phyloP scores from a whole-genome alignment of 2,888 invertebrate genomes.

The Idaea biselata region DNA sequence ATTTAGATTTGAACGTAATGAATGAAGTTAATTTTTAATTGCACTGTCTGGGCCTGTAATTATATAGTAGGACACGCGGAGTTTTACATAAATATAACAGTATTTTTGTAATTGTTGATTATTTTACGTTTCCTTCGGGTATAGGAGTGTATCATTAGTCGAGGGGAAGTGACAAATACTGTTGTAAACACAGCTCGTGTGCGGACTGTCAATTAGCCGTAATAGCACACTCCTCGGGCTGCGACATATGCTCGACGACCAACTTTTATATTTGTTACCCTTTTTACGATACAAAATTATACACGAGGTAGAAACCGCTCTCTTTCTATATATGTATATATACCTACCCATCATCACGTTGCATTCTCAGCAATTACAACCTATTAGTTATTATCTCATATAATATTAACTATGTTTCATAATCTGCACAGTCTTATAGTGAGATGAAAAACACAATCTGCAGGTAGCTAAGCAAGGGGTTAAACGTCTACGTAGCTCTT shows the following conservation, averaged over 20 bases:
- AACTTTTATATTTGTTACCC: slow-evolving; percentile 64
- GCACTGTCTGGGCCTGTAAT: neutral
- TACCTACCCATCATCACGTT: slow-evolving; percentile 9
- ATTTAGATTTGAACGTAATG: neutral
- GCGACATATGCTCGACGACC: slow-evolving; percentile 68
- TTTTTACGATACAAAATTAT: slow-evolving; percentile 68
- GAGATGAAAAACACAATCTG: too few species aligned
- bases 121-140: slow-evolving; percentile 42
- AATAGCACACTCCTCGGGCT: slow-evolving; percentile 53
- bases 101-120: slow-evolving; percentile 40
- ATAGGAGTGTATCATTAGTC: slow-evolving; percentile 61
- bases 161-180: slow-evolving; percentile 73
- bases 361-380: neutral
- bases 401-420: neutral
- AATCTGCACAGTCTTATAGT: too few species aligned
- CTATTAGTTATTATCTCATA: neutral
- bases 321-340: slow-evolving; percentile 7
- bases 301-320: slow-evolving; percentile 26
- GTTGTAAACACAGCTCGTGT: slow-evolving; percentile 61
- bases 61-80: slow-evolving; percentile 24
- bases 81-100: slow-evolving; percentile 28
- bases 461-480: too few species aligned
- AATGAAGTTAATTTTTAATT: neutral
- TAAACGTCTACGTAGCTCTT: too few species aligned
- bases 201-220: slow-evolving; percentile 69